Evolutionary conservation across 2,797 vertebrate species (phyloP), one percentile per base, ranked within the genome.

Genomic region (Eutrigla gurnardus): DNA sequence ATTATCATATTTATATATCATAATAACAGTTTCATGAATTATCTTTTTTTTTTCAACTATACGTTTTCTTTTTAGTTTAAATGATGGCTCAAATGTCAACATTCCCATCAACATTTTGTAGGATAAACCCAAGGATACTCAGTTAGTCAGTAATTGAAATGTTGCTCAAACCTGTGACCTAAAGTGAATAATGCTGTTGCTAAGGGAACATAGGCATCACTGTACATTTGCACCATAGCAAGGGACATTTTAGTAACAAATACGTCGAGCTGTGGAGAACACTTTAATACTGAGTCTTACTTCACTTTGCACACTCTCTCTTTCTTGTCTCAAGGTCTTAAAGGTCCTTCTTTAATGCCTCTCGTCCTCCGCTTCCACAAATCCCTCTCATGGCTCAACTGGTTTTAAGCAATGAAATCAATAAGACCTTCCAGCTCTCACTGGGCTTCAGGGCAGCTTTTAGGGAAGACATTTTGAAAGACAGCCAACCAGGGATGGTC

Each of bases 371-470:
- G 14, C 71, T 47, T 64, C 68, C 67, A 75, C 75, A 83, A 81
- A 86, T 80, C 75, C 78, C 59, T 68, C 59, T 57, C 63, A 75
- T 74, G 58, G 70, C 75, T 87, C 71, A 77, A 79, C 78, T 78
- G 82, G 77, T 78, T 83, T 88, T 70, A 80, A 84, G 77, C 65
- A 49, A 72, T 60, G 49, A 84, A 87, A 89, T 86, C 82, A 84
- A 82, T 88, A 86, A 67, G 70, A 78, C 54, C 4, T 74, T 74
- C 65, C 63, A 68, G 73, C 67, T 73, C 78, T 85, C 42, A 35
- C 67, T 68, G 66, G 50, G 49, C 63, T 61, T 77, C 70, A 60
- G 77, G 78, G 63, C 42, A 25, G 72, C 62, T 77, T 73, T 79
- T 65, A 60, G 7, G 78, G 25, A 70, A 77, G 72, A 70, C 45